These are phyloP conservation scores for Meteorus colon DNA, from an alignment of 2,888 invertebrate genomes.

Conservation along the genomic window DNA sequence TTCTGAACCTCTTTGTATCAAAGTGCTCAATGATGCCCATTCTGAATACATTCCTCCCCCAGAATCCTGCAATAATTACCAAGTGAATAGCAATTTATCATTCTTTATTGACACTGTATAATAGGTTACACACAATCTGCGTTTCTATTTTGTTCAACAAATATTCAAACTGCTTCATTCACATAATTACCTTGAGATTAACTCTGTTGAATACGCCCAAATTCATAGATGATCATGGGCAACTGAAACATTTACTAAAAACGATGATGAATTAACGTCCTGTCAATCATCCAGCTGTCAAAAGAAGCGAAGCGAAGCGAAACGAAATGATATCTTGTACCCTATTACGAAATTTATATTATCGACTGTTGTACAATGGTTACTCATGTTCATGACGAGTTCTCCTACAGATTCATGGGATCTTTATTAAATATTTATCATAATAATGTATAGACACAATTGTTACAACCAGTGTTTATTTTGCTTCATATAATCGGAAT, in stretches of 20 bases:
- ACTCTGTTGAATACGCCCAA: constrained; percentile 88
- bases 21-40: constrained; percentile 84
- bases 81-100: background rate
- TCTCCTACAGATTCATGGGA: background rate
- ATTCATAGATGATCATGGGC: constrained; percentile 79
- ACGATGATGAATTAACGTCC: constrained; percentile 15
- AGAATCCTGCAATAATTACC: constrained; percentile 74
- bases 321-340: constrained; percentile 42
- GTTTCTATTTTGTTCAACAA: background rate
- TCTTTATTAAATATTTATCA: background rate
- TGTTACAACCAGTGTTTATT: constrained; percentile 33
- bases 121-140: constrained; percentile 44
- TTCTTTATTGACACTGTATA: background rate
- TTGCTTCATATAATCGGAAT: constrained; percentile 17
- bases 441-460: background rate
- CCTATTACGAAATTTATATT: constrained; percentile 27
- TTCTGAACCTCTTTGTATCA: constrained; percentile 79
- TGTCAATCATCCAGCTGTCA: constrained; percentile 29
- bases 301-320: background rate
- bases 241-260: constrained; percentile 37
- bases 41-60: constrained; percentile 88
- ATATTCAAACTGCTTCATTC: background rate
- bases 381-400: background rate
- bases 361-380: constrained; percentile 33
- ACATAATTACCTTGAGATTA: constrained; percentile 80